Evolutionary conservation across 2,797 vertebrate species (phyloP).

Genomic region (Cygnus olor): DNA sequence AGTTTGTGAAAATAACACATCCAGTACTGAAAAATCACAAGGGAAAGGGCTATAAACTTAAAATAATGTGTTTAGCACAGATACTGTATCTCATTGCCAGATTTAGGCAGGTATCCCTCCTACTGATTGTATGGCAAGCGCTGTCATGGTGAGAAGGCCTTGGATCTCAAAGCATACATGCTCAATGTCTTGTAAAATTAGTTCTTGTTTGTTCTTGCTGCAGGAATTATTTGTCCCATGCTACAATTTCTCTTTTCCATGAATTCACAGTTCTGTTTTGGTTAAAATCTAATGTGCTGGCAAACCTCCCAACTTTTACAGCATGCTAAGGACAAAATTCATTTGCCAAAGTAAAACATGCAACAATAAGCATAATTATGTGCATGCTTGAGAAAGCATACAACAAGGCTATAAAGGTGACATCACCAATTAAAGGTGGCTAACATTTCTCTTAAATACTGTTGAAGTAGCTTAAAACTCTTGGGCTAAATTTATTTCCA

Average conservation of each 20-base stretch:
- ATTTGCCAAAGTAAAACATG: not conserved
- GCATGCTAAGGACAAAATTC: not conserved
- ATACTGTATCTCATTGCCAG: not conserved
- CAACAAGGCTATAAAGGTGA: not conserved
- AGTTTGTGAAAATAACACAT: not conserved
- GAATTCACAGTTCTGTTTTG: not conserved
- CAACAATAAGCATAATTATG: not conserved
- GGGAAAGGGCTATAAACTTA: not conserved
- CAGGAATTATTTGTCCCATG: not conserved
- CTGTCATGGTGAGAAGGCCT: not conserved
- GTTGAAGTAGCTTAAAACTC: not conserved
- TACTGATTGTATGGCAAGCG: not conserved
- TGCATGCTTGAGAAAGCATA: not conserved
- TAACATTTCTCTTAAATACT: not conserved
- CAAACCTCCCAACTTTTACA: not conserved
- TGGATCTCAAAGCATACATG: not conserved
- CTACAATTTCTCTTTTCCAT: not conserved
- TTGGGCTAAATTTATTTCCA: not conserved
- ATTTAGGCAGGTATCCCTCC: slow-evolving; percentile 38
- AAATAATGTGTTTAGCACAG: not conserved
- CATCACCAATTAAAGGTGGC: not conserved
- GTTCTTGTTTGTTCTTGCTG: not conserved
- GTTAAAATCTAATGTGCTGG: not conserved
- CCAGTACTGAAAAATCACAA: slow-evolving; percentile 8
- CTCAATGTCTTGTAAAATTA: not conserved